These are phyloP conservation scores for Celastrina argiolus DNA, from an alignment of 2,888 invertebrate species.

Conservation along the genomic window DNA sequence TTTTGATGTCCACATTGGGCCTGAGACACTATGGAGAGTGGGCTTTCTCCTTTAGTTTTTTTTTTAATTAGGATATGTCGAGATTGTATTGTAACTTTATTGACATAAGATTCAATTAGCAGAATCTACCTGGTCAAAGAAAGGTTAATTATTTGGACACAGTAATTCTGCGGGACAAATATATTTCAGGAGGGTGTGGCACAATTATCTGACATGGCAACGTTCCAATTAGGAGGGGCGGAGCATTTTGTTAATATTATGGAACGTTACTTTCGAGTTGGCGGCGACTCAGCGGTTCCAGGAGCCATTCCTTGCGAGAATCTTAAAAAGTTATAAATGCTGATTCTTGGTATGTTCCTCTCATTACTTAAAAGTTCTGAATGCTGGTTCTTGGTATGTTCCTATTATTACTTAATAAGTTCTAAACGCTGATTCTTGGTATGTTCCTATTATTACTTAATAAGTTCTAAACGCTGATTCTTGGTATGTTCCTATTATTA, in stretches of 20 bases:
- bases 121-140: no score
- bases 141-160: slow-evolving; percentile 2
- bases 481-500: no score
- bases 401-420: background rate
- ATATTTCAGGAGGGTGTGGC: slow-evolving; percentile 9
- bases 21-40: no score
- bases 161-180: background rate
- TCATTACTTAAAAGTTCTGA: background rate
- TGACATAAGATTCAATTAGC: no score
- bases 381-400: background rate
- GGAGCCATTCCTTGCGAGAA: background rate
- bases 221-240: slow-evolving; percentile 15
- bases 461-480: no score
- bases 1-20: no score
- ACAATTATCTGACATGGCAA: slow-evolving; percentile 6
- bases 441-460: no score
- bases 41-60: no score
- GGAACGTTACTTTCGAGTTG: background rate
- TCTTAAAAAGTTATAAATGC: background rate
- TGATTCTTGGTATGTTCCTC: background rate
- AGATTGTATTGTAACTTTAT: no score
- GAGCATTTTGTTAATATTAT: slow-evolving; percentile 12
- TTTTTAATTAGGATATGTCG: no score
- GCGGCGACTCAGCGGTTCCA: background rate
- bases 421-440: no score